A percentile compares a stretch with the other conserved stretches of the same genome.
phyloP scores from a whole-genome alignment of 2,113 vertebrate species.

The Dipodomys stephensi region DNA sequence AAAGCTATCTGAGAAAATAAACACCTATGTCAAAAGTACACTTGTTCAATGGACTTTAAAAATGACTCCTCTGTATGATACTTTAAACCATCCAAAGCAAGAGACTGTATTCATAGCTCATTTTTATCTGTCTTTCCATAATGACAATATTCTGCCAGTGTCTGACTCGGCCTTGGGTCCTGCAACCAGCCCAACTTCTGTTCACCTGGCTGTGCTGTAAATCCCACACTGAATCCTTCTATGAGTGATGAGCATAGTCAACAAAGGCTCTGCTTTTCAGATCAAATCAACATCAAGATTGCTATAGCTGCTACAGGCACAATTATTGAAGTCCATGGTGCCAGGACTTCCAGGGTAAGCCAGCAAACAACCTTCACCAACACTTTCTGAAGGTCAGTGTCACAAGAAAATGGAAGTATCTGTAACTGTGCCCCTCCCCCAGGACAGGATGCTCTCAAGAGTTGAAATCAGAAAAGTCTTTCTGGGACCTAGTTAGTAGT shows the following conservation, averaged over 20 bases:
- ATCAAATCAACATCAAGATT: neutral
- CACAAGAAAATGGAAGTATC: neutral
- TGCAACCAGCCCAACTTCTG: neutral
- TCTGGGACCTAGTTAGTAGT: neutral
- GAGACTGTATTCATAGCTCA: neutral
- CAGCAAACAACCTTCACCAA: neutral
- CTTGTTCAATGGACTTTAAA: neutral
- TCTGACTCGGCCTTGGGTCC: neutral
- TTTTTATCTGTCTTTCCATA: neutral
- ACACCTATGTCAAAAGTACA: neutral
- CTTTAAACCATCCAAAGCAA: constrained; percentile 28
- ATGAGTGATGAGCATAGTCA: fast-evolving
- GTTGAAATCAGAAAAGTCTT: neutral
- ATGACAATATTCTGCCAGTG: neutral
- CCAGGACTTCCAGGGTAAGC: neutral
- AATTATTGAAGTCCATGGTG: neutral
- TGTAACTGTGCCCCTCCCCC: neutral
- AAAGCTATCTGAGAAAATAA: neutral
- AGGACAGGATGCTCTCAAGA: neutral
- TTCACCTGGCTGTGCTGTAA: neutral
- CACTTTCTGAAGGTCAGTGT: neutral
- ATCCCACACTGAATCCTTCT: neutral
- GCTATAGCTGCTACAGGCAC: neutral
- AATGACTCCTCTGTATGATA: neutral
- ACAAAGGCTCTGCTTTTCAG: neutral